Conservation (phyloP, 2,113 vertebrate species). For the Archilochus colubris region DNA sequence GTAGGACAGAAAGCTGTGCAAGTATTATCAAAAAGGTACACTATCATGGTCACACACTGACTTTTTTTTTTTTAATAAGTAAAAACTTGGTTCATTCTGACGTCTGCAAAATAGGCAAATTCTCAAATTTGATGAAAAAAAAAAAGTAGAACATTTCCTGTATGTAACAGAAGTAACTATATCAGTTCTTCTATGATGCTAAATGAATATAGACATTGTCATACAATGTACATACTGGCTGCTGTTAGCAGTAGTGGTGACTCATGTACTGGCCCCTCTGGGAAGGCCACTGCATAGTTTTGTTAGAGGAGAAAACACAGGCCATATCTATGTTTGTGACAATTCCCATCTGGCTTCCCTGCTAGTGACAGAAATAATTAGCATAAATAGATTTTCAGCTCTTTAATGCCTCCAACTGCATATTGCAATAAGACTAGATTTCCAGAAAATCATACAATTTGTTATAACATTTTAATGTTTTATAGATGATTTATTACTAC, state of each 20-base stretch:
- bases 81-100: not conserved
- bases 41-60: not conserved
- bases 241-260: not conserved
- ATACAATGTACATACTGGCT: not conserved
- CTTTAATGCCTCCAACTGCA: conserved; percentile 1
- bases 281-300: not conserved
- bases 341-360: conserved; percentile 21
- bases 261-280: fast-evolving
- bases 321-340: not conserved
- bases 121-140: not conserved
- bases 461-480: not conserved
- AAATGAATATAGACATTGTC: not conserved
- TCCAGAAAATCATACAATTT: not conserved
- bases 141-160: not conserved
- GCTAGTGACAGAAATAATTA: conserved; percentile 26
- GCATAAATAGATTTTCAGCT: conserved; percentile 32
- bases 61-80: not conserved
- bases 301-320: not conserved
- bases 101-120: not conserved
- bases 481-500: conserved; percentile 11
- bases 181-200: not conserved
- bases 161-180: not conserved
- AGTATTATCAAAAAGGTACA: not conserved
- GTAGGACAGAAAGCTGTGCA: not conserved
- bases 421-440: not conserved